Base-by-base conservation (phyloP, 2,113 vertebrate species). In the Carettochelys insculpta region DNA sequence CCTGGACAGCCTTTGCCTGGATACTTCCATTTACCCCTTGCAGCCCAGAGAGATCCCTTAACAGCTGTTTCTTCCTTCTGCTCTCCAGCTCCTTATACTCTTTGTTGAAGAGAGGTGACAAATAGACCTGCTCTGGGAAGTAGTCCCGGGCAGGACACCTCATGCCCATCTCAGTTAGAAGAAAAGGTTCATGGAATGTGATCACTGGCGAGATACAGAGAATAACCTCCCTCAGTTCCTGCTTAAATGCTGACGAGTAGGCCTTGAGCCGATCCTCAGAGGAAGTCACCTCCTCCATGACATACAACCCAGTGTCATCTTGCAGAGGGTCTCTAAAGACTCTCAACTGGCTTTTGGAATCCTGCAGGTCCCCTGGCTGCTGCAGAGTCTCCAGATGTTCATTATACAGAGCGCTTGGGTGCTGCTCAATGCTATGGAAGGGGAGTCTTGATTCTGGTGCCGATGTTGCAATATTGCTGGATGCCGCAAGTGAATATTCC, bases 211-310 rank as follows among this genome's bases (percentile, higher is more conserved):
- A 99, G 91, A 99, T 98, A 85, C 98, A 99, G 31, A 99, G 98
- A 95, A 99, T 99, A 79, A 99, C 97, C 81, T 99, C 99, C 96
- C 99, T 99, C 41, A 99, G 92, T 92, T 99, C 99, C 94, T 99
- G 99, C 73, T 99, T 99, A 97, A 99, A 99, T 31, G 98, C 97
- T 48, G 97, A 95, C 13, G 99, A 98, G 50, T 99, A 98, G 56
- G 98, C 98, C 95, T 99, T 99, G 7, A 99, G 98, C 14, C 98
- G 97, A 96, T 99, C 99, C 65, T 99, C 99, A 3, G 98, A 98
- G 1, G 99, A 99, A 3, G 98, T 96, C 80, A 99, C 98, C 83
- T 99, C 98, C 97, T 99, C 99, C 0, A 98, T 97, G 61, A 99
- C 97, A 52, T 99, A 99, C 91, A 99, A 94, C 27, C 98, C 99